Base-by-base conservation (phyloP, 2,888 invertebrate genomes). In the Erebia epiphron region DNA sequence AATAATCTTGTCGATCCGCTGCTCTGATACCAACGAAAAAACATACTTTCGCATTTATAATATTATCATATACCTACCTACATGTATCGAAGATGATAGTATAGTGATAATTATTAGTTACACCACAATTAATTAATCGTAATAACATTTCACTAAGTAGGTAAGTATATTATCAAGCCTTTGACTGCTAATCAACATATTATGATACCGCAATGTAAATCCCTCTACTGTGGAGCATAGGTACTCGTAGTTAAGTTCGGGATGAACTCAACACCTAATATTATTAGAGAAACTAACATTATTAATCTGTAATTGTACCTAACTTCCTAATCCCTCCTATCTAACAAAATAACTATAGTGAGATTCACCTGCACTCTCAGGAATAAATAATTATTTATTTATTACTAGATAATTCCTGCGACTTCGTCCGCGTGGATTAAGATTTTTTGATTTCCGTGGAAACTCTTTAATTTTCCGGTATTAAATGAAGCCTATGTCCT, bases 141-240 rank as follows among this genome's bases (percentile, higher is more conserved):
- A 61, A 46, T 18, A 18, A 61, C 43, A 16, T 18, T 16, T 46
- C 11, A 13, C 11, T 13, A n/a, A 3, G 10, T 43, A n/a, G n/a
- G 9, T 1, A 9, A 7, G 9, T 11, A 43, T 43, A 46, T 46
- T 43, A 46, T 46, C 35, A 61, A 61, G 43, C 61, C 61, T 61
- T 61, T 61, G 61, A 61, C 16, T 61, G 60, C 60, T 13, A 61
- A 61, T 61, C 61, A 43, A 61, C 43, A 43, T 61, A 46, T 61
- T 61, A 46, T 61, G 61, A 61, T 61, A 61, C 43, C 18, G 10
- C 46, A 61, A 61, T 16, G 61, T 43, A 43, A 60, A 43, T 43
- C 16, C 61, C 11, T 18, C 10, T 10, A 8, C 2, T 54, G 16
- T 18, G 9, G 18, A 54, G n/a, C n/a, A n/a, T n/a, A n/a, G n/a